phyloP scores from a whole-genome alignment of 2,797 vertebrate species.

The Anguilla pacifica region DNA sequence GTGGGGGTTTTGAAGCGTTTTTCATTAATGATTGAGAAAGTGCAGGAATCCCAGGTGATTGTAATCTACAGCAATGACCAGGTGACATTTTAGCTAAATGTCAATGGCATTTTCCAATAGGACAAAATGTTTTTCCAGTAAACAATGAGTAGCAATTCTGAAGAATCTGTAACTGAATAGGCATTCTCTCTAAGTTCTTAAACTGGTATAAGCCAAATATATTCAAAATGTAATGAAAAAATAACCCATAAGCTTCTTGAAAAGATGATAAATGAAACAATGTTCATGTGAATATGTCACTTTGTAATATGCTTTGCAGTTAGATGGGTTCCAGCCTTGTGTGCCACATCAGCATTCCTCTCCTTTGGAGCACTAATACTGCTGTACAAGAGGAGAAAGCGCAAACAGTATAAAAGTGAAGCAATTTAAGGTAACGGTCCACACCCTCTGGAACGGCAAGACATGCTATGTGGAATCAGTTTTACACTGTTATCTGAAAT shows the following conservation, averaged over 20 bases:
- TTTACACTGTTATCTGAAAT: not conserved
- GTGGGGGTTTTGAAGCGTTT: no score
- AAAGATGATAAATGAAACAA: not conserved
- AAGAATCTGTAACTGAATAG: no score
- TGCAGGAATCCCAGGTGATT: not conserved
- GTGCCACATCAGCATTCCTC: not conserved
- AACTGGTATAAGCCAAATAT: no score
- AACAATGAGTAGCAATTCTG: no score
- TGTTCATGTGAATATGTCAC: no score
- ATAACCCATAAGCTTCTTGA: not conserved
- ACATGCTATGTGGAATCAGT: not conserved
- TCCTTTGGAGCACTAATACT: not conserved
- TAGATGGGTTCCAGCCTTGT: conserved; percentile 2
- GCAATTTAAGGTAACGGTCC: not conserved
- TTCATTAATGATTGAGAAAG: no score
- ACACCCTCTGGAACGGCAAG: not conserved
- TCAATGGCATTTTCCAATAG: no score
- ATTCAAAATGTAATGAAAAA: no score
- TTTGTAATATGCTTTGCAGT: not conserved
- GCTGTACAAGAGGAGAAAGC: not conserved
- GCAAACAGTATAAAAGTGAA: not conserved
- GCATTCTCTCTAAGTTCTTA: no score
- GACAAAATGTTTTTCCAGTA: no score
- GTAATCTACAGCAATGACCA: not conserved
- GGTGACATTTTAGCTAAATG: no score